Base-by-base conservation (phyloP, 2,113 vertebrate species). In the Upupa epops region DNA sequence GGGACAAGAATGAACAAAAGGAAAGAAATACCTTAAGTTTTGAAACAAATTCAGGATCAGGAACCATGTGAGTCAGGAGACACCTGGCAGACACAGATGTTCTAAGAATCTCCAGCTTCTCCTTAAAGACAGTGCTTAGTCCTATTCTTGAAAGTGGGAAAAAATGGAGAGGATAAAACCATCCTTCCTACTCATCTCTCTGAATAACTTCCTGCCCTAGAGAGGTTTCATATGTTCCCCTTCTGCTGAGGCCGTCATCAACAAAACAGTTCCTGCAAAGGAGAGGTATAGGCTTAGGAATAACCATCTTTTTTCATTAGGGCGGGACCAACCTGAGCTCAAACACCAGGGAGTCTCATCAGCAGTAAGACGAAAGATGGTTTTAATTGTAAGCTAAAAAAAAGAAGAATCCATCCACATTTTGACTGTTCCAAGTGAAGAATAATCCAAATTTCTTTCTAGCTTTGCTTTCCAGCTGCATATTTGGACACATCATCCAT, bases 171-270 rank as follows among this genome's bases (percentile, higher is more conserved):
- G 65, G 65, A 21, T n/a, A 51, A 76, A n/a, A 83, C 28, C 2
- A 1, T 88, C 80, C 69, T 77, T 86, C 56, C 86, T 87, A 34
- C 79, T 76, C 63, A 73, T 63, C 86, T 59, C 88, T 92, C 83
- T 49, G 69, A 70, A 63, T 76, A 58, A 61, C 40, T 91, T 55
- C 42, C 48, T 52, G 48, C 68, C 42, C 5, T 2, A 14, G 21
- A 22, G 55, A 42, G 13, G 5, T 25, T 51, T 83, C 80, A 65
- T 31, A 70, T 19, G 52, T 13, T 66, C 46, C 52, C 61, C 32
- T 72, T 36, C 31, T 61, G 54, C 74, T 19, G 21, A 68, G 59
- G n/a, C 29, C 54, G 6, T 5, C 31, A 31, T 20, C 16, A 60
- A 37, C 72, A 74, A 8, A 52, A 42, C 26, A 32, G 37, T 6